Base-by-base conservation (phyloP, 2,888 invertebrate species). In the Agapostemon virescens region DNA sequence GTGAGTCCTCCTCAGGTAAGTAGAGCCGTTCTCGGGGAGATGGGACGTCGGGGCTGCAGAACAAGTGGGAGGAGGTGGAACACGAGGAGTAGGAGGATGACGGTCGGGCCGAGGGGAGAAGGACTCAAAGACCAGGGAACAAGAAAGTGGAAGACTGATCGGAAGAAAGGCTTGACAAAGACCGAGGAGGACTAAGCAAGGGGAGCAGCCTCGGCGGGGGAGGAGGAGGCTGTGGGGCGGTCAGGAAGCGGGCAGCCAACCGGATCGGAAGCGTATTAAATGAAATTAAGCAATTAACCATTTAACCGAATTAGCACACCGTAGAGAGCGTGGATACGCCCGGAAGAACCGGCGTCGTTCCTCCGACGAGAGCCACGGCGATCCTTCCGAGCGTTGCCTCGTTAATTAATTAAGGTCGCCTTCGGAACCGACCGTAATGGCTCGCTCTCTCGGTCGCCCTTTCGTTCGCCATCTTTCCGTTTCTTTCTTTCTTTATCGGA, bases 251-350 rank as follows among this genome's bases (percentile, higher is more conserved):
- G 74, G 64, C 86, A 85, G 79, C 85, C 81, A 75, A 84, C 85
- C 86, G 87, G 86, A 89, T 88, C 87, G 86, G 84, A 86, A 86
- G 83, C 84, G 90, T 88, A 91, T 91, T 91, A 90, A 91, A 89
- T 88, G 89, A 88, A 91, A 91, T 91, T 91, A 91, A 91, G 91
- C 90, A 91, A 91, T 91, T 91, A 91, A 91, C 88, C 89, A 90
- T 91, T 91, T 91, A 90, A 89, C 90, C 89, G 91, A 91, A 91
- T 91, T 91, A 90, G 89, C 90, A 87, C 89, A 88, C 86, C 86
- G 87, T 88, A 88, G 83, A 83, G 79, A 83, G 70, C 81, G 78
- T 63, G 86, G 82, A 84, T 85, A 82, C 83, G 83, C 74, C 81
- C 85, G 82, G 82, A 76, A 84, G 84, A 30, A 85, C 78, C 82